Conservation (phyloP, 2,888 invertebrate genomes). For the Camponotus fellah region DNA sequence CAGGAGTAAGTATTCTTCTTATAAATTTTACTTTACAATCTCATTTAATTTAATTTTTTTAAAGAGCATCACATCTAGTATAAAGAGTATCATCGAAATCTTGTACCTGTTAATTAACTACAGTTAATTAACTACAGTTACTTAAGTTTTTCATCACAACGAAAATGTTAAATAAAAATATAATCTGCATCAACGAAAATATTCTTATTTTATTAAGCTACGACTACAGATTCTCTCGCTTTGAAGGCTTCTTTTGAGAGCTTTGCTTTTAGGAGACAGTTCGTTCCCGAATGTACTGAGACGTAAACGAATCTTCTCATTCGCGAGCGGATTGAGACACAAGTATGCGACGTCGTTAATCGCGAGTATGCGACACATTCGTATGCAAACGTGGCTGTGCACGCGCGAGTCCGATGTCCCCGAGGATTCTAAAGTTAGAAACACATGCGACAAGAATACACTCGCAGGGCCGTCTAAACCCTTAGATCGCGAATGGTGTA, state of each 20-base stretch:
- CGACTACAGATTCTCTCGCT: background rate
- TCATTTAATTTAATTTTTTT: slow-evolving; percentile 1
- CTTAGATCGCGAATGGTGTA: slow-evolving; percentile 33
- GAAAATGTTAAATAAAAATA: background rate
- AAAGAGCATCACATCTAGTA: no score
- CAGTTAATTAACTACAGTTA: background rate
- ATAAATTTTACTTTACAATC: background rate
- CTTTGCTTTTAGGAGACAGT: background rate
- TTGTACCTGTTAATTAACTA: background rate
- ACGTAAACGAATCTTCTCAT: slow-evolving; percentile 32
- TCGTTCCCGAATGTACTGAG: background rate
- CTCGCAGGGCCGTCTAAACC: slow-evolving; percentile 16
- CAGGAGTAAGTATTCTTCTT: background rate
- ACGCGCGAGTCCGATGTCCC: slow-evolving; percentile 52
- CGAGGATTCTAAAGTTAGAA: slow-evolving; percentile 65
- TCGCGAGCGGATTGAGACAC: slow-evolving; percentile 31
- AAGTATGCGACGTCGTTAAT: slow-evolving; percentile 49
- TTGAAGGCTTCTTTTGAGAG: background rate
- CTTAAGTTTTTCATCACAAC: background rate
- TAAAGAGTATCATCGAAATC: background rate
- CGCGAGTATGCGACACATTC: slow-evolving; percentile 51
- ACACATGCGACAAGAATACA: slow-evolving; percentile 45
- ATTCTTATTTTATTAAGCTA: background rate
- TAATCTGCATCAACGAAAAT: background rate
- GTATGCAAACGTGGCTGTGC: slow-evolving; percentile 55